Evolutionary conservation across 2,797 vertebrate genomes (phyloP).

Genomic region (Pseudotriccus pelzelni): DNA sequence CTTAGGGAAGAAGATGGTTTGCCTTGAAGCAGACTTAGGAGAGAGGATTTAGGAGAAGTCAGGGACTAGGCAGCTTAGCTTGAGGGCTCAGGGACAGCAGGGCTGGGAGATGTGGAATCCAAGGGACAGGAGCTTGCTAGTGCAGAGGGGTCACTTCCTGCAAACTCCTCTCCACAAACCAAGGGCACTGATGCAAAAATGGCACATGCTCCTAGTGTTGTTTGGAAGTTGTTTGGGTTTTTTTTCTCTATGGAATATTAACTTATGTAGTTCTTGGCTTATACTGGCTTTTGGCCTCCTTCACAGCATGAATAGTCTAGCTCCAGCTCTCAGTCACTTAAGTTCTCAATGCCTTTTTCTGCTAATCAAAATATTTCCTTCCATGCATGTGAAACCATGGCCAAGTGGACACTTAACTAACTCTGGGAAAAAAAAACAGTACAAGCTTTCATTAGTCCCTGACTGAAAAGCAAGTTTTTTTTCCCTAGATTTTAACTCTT

Average conservation of each 20-base stretch:
- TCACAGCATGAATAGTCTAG: conserved; percentile 3
- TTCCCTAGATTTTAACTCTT: background rate
- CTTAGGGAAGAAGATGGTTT: background rate
- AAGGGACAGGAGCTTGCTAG: background rate
- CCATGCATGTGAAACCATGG: background rate
- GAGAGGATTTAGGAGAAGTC: background rate
- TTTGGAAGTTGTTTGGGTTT: background rate
- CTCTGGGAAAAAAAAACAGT: background rate
- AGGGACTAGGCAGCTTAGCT: background rate
- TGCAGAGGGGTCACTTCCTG: background rate
- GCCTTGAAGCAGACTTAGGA: background rate
- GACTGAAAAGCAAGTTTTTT: background rate
- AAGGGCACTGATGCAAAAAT: background rate
- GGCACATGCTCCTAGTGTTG: background rate
- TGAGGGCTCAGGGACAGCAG: background rate
- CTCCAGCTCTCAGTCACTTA: background rate
- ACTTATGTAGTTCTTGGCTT: conserved; percentile 1
- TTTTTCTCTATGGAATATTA: background rate
- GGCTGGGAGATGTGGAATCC: background rate
- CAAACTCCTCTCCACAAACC: background rate
- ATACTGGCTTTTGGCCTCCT: conserved; percentile 2
- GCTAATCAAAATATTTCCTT: conserved; percentile 38
- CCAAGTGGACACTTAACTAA: conserved; percentile 35
- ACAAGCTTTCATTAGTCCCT: background rate
- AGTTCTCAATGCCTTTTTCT: conserved; percentile 3